A percentile compares a stretch with the other conserved stretches of the same genome.
Evolutionary conservation across 1,140 invertebrate genomes (phyloP).

Genomic region (Venturia canescens): DNA sequence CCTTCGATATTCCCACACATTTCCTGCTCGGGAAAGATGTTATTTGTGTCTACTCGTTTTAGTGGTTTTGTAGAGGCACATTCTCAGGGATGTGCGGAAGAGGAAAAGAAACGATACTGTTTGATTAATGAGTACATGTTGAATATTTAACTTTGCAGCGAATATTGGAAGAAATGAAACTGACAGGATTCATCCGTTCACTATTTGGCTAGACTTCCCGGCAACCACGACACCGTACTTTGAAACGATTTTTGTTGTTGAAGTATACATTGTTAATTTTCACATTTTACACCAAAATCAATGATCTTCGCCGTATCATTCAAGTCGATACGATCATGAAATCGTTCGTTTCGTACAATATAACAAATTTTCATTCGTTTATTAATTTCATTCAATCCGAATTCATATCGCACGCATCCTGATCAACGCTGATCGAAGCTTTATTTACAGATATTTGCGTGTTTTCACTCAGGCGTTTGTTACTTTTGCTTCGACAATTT

Average conservation of each 20-base stretch:
- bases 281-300: background rate
- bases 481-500: conserved; percentile 54
- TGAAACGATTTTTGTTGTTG: conserved; percentile 55
- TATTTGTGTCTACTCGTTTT: background rate
- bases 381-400: too few species aligned
- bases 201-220: conserved; percentile 56
- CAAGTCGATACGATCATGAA: background rate
- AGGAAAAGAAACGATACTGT: background rate
- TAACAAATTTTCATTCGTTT: too few species aligned
- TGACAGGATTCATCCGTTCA: conserved; percentile 56
- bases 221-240: conserved; percentile 58
- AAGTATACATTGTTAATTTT: conserved; percentile 53
- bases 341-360: too few species aligned
- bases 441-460: background rate
- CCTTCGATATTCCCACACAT: background rate
- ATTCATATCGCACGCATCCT: too few species aligned
- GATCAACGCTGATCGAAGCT: too few species aligned
- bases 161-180: conserved; percentile 41
- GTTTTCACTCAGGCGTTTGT: conserved; percentile 45
- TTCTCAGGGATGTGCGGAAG: conserved; percentile 13
- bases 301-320: background rate
- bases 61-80: too few species aligned
- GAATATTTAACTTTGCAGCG: conserved; percentile 40
- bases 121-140: background rate
- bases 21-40: background rate